Percentiles rank a stretch among this genome's conserved stretches.
Conservation (phyloP, 2,888 invertebrate species). For the Ennomos quercinarius region DNA sequence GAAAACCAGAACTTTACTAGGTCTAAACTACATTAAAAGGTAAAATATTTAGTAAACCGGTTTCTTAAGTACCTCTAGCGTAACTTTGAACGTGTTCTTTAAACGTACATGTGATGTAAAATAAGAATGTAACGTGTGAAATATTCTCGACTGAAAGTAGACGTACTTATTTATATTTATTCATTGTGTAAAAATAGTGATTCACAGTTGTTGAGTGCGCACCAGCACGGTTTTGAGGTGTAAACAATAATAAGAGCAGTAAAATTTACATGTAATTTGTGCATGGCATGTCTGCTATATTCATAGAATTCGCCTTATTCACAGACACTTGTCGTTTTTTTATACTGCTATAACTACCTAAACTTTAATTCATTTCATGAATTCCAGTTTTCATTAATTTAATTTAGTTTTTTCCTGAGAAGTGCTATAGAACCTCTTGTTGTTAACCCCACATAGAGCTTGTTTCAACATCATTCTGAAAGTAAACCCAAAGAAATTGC, state of each 20-base stretch:
- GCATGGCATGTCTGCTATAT: neutral
- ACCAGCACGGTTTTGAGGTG: slow-evolving; percentile 7
- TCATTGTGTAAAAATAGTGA: slow-evolving; percentile 35
- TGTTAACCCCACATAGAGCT: neutral
- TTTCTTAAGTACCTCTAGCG: slow-evolving; percentile 40
- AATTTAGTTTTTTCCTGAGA: no score
- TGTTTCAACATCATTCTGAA: neutral
- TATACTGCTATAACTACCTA: no score
- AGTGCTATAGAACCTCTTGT: no score
- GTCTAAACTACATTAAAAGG: slow-evolving; percentile 49
- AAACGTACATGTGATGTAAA: slow-evolving; percentile 3
- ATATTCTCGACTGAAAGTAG: neutral
- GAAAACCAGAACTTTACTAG: slow-evolving; percentile 47
- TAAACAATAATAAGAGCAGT: slow-evolving; percentile 12
- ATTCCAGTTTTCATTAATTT: no score
- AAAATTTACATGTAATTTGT: neutral
- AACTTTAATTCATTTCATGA: no score
- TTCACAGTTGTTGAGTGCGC: slow-evolving; percentile 35
- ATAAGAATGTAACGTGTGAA: slow-evolving; percentile 2
- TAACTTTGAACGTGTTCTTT: slow-evolving; percentile 36
- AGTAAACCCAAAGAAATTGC: neutral
- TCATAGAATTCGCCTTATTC: no score
- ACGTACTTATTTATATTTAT: neutral
- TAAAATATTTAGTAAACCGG: slow-evolving; percentile 53
- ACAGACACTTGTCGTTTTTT: no score